Evolutionary conservation across 2,113 vertebrate species (phyloP), one percentile per base, ranked within the genome.

Genomic region (Malurus elegans): DNA sequence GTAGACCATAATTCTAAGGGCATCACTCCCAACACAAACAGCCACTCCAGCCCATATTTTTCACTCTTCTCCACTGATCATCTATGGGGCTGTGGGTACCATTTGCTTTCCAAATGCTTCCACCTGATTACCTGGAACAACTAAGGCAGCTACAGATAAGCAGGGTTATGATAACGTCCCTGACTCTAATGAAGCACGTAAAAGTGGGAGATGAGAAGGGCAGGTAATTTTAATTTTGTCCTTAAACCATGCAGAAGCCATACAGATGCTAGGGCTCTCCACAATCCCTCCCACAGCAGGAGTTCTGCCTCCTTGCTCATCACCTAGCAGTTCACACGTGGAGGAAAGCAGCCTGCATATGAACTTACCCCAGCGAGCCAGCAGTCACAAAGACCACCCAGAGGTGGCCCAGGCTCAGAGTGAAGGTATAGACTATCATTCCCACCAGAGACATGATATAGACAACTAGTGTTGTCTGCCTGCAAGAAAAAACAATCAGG

Each of bases 341-440:
- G 1, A 91, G 25, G 14, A 80, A 79, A 80, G 25, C 36, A 81
- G 44, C 18, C 23, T 40, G 29, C 40, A 47, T 19, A 5, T 32
- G 14, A 78, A 98, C 99, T 97, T 97, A 99, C 99, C 99, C 99
- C 91, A 99, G 93, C 2, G 80, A 12, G 20, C 98, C 99, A 57
- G 98, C 98, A 8, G 99, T 99, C 95, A 99, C 14, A 83, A 99
- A 99, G 88, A 99, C 98, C 25, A 99, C 91, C 99, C 99, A 99
- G 57, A 99, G 97, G 86, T 98, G 90, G n/a, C 97, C 98, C 79
- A 99, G 94, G 72, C 93, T 97, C 93, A 99, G 97, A 47, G 99
- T 99, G 79, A 99, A 98, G 6, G 99, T 95, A 47, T 98, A 99
- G 50, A 97, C 95, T 80, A 99, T 72, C 99, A 99, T 99, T 87